Evolutionary conservation across 2,888 invertebrate genomes (phyloP).

Genomic region (Tromatobia lineatoria): DNA sequence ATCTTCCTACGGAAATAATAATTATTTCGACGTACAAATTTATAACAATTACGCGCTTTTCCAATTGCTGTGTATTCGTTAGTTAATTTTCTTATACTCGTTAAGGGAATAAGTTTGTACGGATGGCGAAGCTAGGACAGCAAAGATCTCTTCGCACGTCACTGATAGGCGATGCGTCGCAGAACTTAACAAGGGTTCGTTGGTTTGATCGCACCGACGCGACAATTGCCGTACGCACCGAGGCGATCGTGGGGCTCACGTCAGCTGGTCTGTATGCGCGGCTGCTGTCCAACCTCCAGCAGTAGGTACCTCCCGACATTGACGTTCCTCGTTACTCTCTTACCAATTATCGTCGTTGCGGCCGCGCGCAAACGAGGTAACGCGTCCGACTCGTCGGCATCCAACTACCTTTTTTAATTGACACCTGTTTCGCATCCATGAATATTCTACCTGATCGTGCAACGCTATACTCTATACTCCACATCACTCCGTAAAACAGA

Average conservation of each 20-base stretch:
- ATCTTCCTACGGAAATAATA: no score
- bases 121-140: neutral
- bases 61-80: neutral
- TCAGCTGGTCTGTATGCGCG: constrained; percentile 31
- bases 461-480: constrained; percentile 4
- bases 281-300: constrained; percentile 35
- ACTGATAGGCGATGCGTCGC: constrained; percentile 18
- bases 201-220: constrained; percentile 51
- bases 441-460: constrained; percentile 56
- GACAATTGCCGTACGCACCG: constrained; percentile 49
- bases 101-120: neutral
- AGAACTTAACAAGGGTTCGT: constrained; percentile 54
- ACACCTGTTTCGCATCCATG: constrained; percentile 65
- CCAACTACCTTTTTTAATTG: constrained; percentile 64
- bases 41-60: no score
- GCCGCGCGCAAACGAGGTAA: constrained; percentile 54
- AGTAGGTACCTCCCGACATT: constrained; percentile 47
- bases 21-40: no score
- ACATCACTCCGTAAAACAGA: constrained; percentile 7
- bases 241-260: constrained; percentile 20
- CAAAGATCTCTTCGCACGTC: constrained; percentile 13
- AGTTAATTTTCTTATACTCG: neutral
- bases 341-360: constrained; percentile 66
- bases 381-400: constrained; percentile 48
- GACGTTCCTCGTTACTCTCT: constrained; percentile 68